Evolutionary conservation across 2,797 vertebrate species (phyloP), one percentile per base, ranked within the genome.

Genomic region (Galago senegalensis): DNA sequence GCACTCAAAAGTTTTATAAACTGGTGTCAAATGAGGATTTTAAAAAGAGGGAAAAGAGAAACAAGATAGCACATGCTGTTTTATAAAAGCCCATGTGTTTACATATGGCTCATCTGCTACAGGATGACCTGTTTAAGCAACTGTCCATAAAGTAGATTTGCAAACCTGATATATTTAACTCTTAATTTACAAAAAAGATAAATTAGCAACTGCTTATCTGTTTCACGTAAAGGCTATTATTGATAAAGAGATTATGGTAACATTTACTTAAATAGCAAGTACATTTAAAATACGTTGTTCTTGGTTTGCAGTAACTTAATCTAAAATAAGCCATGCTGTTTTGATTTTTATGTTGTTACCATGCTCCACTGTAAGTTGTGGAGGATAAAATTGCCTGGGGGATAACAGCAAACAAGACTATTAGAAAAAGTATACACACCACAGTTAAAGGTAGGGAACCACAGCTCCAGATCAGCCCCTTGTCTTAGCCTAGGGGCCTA

Each of bases 211-310:
- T 25, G 23, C 16, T 87, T 65, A 49, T 93, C 65, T 91, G 31
- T 76, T 70, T 80, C 43, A 61, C 20, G 60, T 65, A 85, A 87
- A 80, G 69, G 34, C 65, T 67, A 23, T 53, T 49, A 83, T 56
- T 79, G 46, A 76, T 49, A 79, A 88, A 40, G 53, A 43, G 53
- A 80, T 61, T 84, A 53, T 77, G 53, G 29, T 43, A 96, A 40
- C 23, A 58, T 88, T 80, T 34, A 84, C 61, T 70, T 80, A 88
- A 91, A 85, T n/a, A 83, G 53, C 34, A 85, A 69, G n/a, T 63
- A 25, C 4, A 49, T 56, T 61, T 75, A 40, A 75, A 93, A 72
- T 67, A 79, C 61, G 43, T 21, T 89, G 61, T 90, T 65, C 34
- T 87, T 34, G 87, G 37, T 23, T 86, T 73, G 18, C 27, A 61